Percentiles rank a stretch among this genome's conserved stretches.
phyloP scores from a whole-genome alignment of 2,888 invertebrate species.

The Calameuta filiformis region DNA sequence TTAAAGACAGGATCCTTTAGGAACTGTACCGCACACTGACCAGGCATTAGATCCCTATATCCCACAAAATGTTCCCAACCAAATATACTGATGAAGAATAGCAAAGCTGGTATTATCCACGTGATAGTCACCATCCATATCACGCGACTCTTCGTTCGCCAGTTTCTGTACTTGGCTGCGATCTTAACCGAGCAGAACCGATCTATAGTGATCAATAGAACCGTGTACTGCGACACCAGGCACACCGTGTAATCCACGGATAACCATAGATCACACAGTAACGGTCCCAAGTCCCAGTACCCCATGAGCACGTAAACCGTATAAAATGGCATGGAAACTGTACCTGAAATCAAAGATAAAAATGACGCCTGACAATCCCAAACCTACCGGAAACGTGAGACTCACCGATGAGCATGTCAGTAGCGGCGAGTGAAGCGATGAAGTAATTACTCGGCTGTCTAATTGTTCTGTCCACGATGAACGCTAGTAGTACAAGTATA shows the following conservation, averaged over 20 bases:
- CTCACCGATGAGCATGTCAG: constrained; percentile 95
- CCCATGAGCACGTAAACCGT: constrained; percentile 97
- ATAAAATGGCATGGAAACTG: constrained; percentile 98
- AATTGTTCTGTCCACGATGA: constrained; percentile 92
- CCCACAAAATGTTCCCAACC: constrained; percentile 99
- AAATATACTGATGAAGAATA: constrained; percentile 98
- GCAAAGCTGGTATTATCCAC: constrained; percentile 95
- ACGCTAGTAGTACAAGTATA: constrained; percentile 93
- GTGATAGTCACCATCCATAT: constrained; percentile 96
- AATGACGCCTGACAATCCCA: background rate
- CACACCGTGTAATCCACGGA: constrained; percentile 99
- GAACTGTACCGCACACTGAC: constrained; percentile 96
- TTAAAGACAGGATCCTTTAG: constrained; percentile 97
- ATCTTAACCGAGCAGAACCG: constrained; percentile 99
- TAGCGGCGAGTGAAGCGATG: constrained; percentile 97
- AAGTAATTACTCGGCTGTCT: constrained; percentile 99
- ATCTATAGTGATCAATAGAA: constrained; percentile 97
- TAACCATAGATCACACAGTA: constrained; percentile 97
- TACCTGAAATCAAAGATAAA: constrained; percentile 72
- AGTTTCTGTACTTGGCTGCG: constrained; percentile 95
- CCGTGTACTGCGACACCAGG: constrained; percentile 98
- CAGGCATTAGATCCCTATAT: constrained; percentile 85
- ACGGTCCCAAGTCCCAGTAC: constrained; percentile 95
- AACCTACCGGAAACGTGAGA: constrained; percentile 16
- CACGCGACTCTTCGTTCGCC: constrained; percentile 94